A percentile compares a stretch with the other conserved stretches of the same genome.
These are phyloP conservation scores for Falco columbarius DNA, from an alignment of 2,797 vertebrate species.

Conservation along the genomic window DNA sequence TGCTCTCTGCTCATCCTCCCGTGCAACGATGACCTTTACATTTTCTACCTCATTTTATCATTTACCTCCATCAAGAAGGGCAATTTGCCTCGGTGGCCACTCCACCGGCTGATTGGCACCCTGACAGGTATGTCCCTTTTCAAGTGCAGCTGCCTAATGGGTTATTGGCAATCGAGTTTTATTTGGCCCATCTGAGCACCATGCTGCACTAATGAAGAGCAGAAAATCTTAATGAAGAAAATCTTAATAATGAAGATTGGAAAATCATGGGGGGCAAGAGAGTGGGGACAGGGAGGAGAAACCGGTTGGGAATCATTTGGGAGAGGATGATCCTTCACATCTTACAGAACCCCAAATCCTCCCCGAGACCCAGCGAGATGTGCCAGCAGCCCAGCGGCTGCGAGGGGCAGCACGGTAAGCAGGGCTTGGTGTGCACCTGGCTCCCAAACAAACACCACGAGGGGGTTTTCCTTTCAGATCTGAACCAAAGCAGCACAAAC, in stretches of 20 bases:
- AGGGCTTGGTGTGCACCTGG: fast-evolving
- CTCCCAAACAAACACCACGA: background rate
- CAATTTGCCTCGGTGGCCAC: background rate
- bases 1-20: background rate
- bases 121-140: background rate
- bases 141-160: background rate
- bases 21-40: background rate
- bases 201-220: fast-evolving
- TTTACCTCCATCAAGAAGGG: background rate
- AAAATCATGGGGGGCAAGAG: fast-evolving
- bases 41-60: background rate
- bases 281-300: background rate
- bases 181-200: fast-evolving
- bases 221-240: too few species aligned
- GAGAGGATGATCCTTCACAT: fast-evolving
- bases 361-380: fast-evolving
- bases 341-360: background rate
- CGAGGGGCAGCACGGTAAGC: fast-evolving
- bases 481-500: background rate
- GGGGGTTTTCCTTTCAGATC: background rate
- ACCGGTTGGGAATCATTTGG: background rate
- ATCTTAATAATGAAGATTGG: too few species aligned
- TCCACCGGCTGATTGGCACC: background rate
- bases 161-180: background rate
- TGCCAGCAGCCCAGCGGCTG: fast-evolving